Evolutionary conservation across 2,113 vertebrate genomes (phyloP), one percentile per base, ranked within the genome.

Genomic region (Coregonus clupeaformis): DNA sequence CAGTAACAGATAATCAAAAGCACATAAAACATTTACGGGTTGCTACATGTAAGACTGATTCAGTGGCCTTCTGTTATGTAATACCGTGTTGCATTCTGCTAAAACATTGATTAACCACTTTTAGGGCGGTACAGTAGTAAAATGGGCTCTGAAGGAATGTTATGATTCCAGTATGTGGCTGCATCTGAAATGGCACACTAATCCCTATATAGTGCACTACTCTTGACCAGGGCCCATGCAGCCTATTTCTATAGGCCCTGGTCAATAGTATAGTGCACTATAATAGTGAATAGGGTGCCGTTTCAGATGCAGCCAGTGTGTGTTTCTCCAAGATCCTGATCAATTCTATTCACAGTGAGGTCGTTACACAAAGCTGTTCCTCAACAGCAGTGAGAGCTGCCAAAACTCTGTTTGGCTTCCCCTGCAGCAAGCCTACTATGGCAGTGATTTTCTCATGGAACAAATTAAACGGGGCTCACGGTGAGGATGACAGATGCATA

Each of bases 381-480:
- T 84, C 65, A 65, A 77, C 73, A 69, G 12, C 77, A 60, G 12
- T 52, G 49, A 52, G 16, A 52, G 49, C 75, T 79, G 83, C 87
- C 86, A 86, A 68, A 86, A 78, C 47, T 78, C 65, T 32, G 24
- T 86, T 82, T 78, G 84, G 83, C 87, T 76, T 29, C 45, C 18
- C 76, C 63, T 62, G 1, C 78, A 67, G 30, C n/a, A 27, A 25
- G 12, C 16, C 49, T 80, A 84, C 78, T 81, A 87, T 75, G 32
- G 63, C 79, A 69, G 71, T 77, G 78, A 81, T 81, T 82, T 87
- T 88, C 84, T 87, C 86, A 85, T 82, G 86, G 84, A 88, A 70
- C 80, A 80, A 78, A 88, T 88, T 86, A 85, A 82, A 64, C 45
- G 13, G 69, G 12, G 60, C 77, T 85, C 75, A 32, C 68, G 67